A percentile compares a stretch with the other conserved stretches of the same genome.
Evolutionary conservation across 2,797 vertebrate genomes (phyloP).

Genomic region (Sebastes jordani): DNA sequence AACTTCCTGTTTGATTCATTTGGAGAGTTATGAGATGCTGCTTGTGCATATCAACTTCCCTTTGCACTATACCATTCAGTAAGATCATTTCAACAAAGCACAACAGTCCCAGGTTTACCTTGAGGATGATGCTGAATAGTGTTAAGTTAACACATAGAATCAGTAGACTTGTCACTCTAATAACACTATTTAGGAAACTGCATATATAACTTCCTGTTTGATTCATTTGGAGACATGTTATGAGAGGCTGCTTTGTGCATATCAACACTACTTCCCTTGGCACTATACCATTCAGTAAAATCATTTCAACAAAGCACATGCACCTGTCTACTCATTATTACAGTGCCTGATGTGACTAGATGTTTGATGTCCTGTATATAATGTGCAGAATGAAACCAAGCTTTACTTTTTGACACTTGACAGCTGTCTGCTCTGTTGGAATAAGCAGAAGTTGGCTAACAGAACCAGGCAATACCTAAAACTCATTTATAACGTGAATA

Average conservation of each 20-base stretch:
- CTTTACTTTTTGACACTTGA: slow-evolving; percentile 18
- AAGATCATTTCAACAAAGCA: not conserved
- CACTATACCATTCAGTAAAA: not conserved
- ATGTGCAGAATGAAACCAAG: slow-evolving; percentile 2
- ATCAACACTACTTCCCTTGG: not conserved
- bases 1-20: not conserved
- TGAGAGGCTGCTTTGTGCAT: not conserved
- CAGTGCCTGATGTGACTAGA: not conserved
- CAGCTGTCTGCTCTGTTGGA: slow-evolving; percentile 25
- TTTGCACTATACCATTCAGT: not conserved
- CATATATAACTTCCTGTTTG: not conserved
- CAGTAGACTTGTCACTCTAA: not conserved
- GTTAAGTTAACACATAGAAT: not conserved
- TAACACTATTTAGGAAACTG: no score
- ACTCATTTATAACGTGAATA: not conserved
- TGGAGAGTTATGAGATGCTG: not conserved
- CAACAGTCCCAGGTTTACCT: no score
- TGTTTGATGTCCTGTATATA: not conserved
- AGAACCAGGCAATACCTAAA: not conserved
- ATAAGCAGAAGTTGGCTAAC: slow-evolving; percentile 34
- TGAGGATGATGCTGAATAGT: no score
- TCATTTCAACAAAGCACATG: not conserved
- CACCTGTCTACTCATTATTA: not conserved
- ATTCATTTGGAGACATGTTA: not conserved
- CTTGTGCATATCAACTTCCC: not conserved